Evolutionary conservation across 2,888 invertebrate species (phyloP).

Genomic region (Archips xylosteana): DNA sequence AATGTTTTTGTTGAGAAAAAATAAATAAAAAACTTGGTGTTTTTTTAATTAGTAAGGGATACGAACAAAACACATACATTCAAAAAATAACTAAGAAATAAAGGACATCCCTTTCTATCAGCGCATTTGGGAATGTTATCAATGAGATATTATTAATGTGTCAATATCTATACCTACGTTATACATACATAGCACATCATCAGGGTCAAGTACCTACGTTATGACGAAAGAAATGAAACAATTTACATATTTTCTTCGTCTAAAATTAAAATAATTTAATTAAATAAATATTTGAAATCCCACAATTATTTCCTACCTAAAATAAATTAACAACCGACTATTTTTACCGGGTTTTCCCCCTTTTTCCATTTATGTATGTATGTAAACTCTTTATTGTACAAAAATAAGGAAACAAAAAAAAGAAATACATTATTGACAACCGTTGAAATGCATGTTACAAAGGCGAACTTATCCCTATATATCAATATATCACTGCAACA

Average conservation of each 20-base stretch:
- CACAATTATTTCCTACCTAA: too few species aligned
- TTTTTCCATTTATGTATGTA: too few species aligned
- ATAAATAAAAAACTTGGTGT: conserved; percentile 20
- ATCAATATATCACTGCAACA: not conserved
- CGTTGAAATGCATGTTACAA: too few species aligned
- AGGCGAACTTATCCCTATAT: too few species aligned
- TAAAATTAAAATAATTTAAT: not conserved
- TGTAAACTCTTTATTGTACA: too few species aligned
- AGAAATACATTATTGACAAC: too few species aligned
- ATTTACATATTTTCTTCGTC: not conserved
- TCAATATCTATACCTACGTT: not conserved
- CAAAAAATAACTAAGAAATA: not conserved
- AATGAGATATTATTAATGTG: conserved; percentile 7
- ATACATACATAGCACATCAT: not conserved
- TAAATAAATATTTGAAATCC: not conserved
- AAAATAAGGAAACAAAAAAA: too few species aligned
- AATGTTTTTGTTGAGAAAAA: conserved; percentile 51
- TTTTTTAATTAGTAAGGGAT: not conserved
- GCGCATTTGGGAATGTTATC: conserved; percentile 19
- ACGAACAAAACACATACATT: not conserved
- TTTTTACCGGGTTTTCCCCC: not conserved
- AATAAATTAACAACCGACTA: not conserved
- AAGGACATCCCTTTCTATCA: conserved; percentile 22
- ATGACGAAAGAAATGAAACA: conserved; percentile 27
- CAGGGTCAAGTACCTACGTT: conserved; percentile 24